Evolutionary conservation across 2,797 vertebrate genomes (phyloP), one percentile per base, ranked within the genome.

Genomic region (Poecilia wingei): DNA sequence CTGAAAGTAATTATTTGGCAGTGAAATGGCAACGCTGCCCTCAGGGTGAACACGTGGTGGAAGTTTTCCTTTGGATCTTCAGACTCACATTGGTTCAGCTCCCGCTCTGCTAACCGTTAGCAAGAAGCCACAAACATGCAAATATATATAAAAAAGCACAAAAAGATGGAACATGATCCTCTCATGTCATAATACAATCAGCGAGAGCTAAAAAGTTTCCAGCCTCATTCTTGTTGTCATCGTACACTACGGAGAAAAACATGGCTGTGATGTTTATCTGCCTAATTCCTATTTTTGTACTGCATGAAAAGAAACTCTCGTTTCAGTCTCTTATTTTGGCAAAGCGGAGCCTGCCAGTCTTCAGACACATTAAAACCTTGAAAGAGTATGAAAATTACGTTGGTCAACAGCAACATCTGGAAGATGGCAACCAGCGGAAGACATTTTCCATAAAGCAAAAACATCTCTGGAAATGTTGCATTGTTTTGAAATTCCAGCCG

Each of bases 71-170:
- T 93, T 90, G 92, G 89, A 81, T 91, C 79, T 77, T 25, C 36
- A 83, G 84, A 81, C 82, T 90, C 88, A 83, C 84, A 84, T 87
- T 89, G 83, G 88, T 88, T 93, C 79, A 82, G 79, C 79, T 84
- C 83, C 82, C 74, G 66, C 80, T 86, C 84, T 81, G 89, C 87
- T 88, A 84, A 87, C 87, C 89, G 89, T 86, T 86, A 89, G 89
- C 90, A 89, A 91, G 87, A 88, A 89, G 90, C 93, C 94, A 93
- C 94, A 93, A 94, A 88, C 90, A 93, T 91, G 92, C 93, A 95
- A 94, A 94, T 92, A 70, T 70, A 45, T 69, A 70, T 70, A 92
- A 88, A 87, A 90, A 94, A 59, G 86, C 85, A 82, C 91, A 92
- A 89, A 89, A 87, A 88, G 90, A 82, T 87, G 93, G 90, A 94